Evolutionary conservation across 2,888 invertebrate genomes (phyloP).

Genomic region (Clusia tigrina): DNA sequence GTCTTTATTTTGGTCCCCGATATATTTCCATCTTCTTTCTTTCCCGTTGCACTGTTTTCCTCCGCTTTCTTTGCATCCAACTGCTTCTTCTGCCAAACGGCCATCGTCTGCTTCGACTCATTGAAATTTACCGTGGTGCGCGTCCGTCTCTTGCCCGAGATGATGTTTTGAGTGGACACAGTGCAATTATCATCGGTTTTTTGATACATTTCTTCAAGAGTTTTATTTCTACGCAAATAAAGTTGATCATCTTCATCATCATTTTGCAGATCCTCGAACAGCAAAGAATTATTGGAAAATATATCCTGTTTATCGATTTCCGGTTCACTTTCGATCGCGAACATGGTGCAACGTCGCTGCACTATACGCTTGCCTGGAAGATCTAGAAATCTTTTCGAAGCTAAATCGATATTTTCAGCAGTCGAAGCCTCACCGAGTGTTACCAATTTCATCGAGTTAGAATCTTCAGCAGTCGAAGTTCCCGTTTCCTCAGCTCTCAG

Average conservation of each 20-base stretch:
- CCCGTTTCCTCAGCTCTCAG: too few species aligned
- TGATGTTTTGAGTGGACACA: conserved; percentile 60
- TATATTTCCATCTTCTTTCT: not conserved
- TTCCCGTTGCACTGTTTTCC: conserved; percentile 24
- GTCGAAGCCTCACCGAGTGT: not conserved
- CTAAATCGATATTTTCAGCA: not conserved
- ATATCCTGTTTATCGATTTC: conserved; percentile 45
- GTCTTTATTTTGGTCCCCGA: not conserved
- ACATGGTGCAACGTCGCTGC: conserved; percentile 46
- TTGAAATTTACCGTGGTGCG: conserved; percentile 49
- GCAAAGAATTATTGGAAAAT: conserved; percentile 35
- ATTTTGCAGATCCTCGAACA: conserved; percentile 49
- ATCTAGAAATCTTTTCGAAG: too few species aligned
- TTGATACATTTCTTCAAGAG: conserved; percentile 48
- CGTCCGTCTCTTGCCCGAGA: conserved; percentile 55
- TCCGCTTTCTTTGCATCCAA: not conserved
- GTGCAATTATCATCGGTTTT: conserved; percentile 54
- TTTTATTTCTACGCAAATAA: conserved; percentile 31
- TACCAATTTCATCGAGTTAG: not conserved
- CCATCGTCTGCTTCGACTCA: conserved; percentile 43
- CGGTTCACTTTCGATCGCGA: conserved; percentile 43
- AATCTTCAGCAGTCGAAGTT: not conserved
- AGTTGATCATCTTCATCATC: conserved; percentile 32
- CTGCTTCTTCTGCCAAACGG: conserved; percentile 30
- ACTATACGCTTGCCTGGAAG: conserved; percentile 31